phyloP scores from a whole-genome alignment of 2,113 vertebrate species.

The Elephas maximus region DNA sequence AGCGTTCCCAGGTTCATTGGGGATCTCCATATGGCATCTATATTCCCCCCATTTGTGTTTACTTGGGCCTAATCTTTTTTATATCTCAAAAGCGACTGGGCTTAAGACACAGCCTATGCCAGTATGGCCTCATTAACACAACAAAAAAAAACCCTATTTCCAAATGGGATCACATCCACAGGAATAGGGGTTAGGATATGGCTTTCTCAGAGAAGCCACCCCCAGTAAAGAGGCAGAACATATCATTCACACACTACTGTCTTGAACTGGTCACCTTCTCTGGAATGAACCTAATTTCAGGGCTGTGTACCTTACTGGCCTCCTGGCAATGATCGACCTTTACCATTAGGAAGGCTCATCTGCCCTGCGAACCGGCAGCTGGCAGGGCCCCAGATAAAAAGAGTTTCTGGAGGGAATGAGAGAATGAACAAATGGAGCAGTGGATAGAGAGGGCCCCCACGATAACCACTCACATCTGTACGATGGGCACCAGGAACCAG shows the following conservation, averaged over 20 bases:
- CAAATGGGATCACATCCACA: too few relatives aligned
- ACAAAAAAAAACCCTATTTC: too few relatives aligned
- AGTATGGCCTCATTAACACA: too few relatives aligned
- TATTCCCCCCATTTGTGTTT: too few relatives aligned
- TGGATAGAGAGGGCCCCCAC: background rate
- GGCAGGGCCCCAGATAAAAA: background rate
- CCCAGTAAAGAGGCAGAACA: too few relatives aligned
- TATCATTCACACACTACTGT: accelerated
- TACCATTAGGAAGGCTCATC: background rate
- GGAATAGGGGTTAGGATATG: too few relatives aligned
- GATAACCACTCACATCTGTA: background rate
- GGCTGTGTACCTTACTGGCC: background rate
- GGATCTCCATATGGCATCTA: too few relatives aligned
- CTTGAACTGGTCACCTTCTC: background rate
- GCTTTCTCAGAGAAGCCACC: background rate
- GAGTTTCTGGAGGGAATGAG: background rate
- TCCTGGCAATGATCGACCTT: background rate
- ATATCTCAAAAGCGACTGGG: too few relatives aligned
- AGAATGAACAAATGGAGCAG: background rate
- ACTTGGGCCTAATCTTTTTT: too few relatives aligned
- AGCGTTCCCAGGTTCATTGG: too few relatives aligned
- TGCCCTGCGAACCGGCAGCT: background rate
- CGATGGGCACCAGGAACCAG: background rate
- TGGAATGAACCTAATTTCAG: background rate
- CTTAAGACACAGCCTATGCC: too few relatives aligned